A percentile compares a stretch with the other conserved stretches of the same genome.
These are phyloP conservation scores for Napeogenes sylphis DNA, from an alignment of 2,888 invertebrate species.

Conservation along the genomic window DNA sequence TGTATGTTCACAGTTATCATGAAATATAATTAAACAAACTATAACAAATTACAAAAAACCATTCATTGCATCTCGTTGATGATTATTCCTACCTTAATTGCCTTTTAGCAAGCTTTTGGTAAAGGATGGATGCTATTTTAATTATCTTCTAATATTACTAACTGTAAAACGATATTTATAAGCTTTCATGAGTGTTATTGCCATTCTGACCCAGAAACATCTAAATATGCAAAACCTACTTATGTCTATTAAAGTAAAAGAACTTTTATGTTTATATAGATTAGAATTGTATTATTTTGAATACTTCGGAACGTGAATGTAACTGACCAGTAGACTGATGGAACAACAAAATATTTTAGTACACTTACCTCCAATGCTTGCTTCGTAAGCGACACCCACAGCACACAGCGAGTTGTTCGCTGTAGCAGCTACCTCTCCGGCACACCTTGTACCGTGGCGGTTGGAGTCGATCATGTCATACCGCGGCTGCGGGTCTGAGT, in stretches of 20 bases:
- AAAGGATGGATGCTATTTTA: too few relatives aligned
- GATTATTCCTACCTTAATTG: too few relatives aligned
- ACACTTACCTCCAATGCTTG: constrained; percentile 90
- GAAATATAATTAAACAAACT: too few relatives aligned
- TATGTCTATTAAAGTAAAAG: constrained; percentile 19
- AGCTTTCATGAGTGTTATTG: constrained; percentile 26
- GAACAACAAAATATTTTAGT: background rate
- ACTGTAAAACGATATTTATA: constrained; percentile 13
- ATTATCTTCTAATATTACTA: too few relatives aligned
- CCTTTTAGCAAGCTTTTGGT: too few relatives aligned
- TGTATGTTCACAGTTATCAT: too few relatives aligned
- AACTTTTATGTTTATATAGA: constrained; percentile 14
- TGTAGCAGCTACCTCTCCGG: constrained; percentile 98
- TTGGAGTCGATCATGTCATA: constrained; percentile 98
- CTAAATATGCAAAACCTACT: constrained; percentile 23
- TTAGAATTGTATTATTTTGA: background rate
- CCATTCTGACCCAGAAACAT: constrained; percentile 30
- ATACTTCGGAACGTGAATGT: too few relatives aligned
- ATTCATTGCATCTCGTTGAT: too few relatives aligned
- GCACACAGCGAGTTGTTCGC: constrained; percentile 98
- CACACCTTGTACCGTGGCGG: constrained; percentile 95
- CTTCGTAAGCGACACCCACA: constrained; percentile 96
- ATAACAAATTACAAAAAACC: too few relatives aligned
- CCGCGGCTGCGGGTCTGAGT: constrained; percentile 97
- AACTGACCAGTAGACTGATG: too few relatives aligned